Evolutionary conservation across 1,140 invertebrate genomes (phyloP).

Genomic region (Lasioglossum baleicum): DNA sequence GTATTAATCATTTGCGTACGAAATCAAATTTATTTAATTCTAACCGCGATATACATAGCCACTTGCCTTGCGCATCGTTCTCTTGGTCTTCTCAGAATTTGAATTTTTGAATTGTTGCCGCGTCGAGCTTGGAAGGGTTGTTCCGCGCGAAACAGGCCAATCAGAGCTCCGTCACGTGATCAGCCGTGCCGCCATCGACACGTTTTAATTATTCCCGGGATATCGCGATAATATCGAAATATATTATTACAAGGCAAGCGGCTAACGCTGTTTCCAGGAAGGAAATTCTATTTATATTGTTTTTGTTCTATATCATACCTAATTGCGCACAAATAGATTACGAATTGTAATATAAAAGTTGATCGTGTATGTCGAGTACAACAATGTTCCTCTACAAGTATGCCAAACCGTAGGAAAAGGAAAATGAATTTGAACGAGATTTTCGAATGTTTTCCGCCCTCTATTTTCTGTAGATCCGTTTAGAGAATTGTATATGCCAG

Average conservation of each 20-base stretch:
- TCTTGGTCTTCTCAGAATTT: too few species aligned
- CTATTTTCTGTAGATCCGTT: constrained; percentile 2
- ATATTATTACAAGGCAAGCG: not conserved
- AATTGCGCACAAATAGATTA: not conserved
- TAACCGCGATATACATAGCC: not conserved
- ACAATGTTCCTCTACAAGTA: constrained; percentile 32
- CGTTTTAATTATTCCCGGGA: too few species aligned
- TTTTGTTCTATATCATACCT: not conserved
- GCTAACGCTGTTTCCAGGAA: not conserved
- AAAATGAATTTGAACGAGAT: constrained; percentile 3
- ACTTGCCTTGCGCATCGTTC: too few species aligned
- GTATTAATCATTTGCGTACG: constrained; percentile 7
- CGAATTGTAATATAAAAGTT: not conserved
- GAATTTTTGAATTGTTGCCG: too few species aligned
- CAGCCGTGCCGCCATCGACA: too few species aligned
- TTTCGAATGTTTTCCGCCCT: not conserved
- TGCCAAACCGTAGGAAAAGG: constrained; percentile 29
- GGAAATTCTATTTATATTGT: not conserved
- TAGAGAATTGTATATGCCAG: not conserved
- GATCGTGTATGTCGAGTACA: constrained; percentile 15
- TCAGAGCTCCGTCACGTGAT: too few species aligned
- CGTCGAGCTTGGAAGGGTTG: too few species aligned
- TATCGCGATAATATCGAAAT: too few species aligned
- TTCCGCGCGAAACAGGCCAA: too few species aligned
- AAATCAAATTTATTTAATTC: not conserved